phyloP scores from a whole-genome alignment of 2,888 invertebrate genomes.

The Drosophila prolongata region DNA sequence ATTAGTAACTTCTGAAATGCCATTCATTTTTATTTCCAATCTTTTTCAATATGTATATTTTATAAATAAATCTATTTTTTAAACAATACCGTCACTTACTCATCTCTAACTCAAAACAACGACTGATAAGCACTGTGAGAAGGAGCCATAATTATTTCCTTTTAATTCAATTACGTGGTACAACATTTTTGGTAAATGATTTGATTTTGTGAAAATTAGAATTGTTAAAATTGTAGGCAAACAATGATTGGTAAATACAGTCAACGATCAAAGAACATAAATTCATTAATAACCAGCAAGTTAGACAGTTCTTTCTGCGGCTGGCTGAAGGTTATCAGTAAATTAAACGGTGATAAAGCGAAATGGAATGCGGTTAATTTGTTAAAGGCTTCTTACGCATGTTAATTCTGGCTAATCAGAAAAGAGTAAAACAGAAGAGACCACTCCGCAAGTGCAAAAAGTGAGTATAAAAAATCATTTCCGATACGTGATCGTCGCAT shows the following conservation, averaged over 20 bases:
- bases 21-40: neutral
- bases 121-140: conserved; percentile 27
- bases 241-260: conserved; percentile 41
- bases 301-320: neutral
- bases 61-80: neutral
- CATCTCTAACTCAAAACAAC: neutral
- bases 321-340: conserved; percentile 47
- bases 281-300: conserved; percentile 59
- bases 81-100: no score
- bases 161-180: conserved; percentile 69
- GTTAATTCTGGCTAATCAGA: conserved; percentile 45
- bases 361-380: conserved; percentile 52
- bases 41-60: no score
- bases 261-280: conserved; percentile 53
- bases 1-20: no score
- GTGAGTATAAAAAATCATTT: conserved; percentile 43
- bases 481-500: conserved; percentile 77
- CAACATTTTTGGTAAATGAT: conserved; percentile 51
- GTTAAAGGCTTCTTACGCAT: conserved; percentile 52
- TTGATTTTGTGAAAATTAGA: conserved; percentile 67
- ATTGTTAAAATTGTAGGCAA: conserved; percentile 68
- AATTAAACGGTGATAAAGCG: conserved; percentile 57
- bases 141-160: conserved; percentile 63
- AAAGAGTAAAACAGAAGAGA: neutral
- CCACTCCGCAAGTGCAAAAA: conserved; percentile 9